Evolutionary conservation across 2,888 invertebrate species (phyloP).

Genomic region (Nomada goodeniana): DNA sequence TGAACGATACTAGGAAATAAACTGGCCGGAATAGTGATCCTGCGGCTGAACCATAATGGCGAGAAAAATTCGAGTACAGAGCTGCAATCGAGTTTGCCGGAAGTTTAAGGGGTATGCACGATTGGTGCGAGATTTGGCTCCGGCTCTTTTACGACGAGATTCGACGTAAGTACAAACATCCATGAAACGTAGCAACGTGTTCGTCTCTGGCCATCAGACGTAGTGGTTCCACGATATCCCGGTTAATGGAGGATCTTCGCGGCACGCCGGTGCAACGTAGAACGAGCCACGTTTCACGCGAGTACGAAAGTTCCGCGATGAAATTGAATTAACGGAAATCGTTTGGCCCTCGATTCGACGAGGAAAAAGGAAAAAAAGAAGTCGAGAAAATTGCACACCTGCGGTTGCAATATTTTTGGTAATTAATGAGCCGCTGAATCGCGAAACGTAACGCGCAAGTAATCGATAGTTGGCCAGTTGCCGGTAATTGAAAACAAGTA

Average conservation of each 20-base stretch:
- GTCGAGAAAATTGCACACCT: background rate
- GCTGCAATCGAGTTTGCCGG: background rate
- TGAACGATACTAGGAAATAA: conserved; percentile 22
- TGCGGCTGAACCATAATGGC: conserved; percentile 1
- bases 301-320: background rate
- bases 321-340: background rate
- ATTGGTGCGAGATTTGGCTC: background rate
- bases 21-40: conserved; percentile 8
- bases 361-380: background rate
- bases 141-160: conserved; percentile 1
- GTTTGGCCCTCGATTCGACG: background rate
- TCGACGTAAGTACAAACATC: conserved; percentile 15
- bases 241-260: conserved; percentile 17
- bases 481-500: background rate
- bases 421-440: background rate
- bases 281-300: conserved; percentile 2
- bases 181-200: conserved; percentile 10
- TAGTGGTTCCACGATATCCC: background rate
- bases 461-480: background rate
- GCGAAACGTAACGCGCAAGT: background rate
- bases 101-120: background rate
- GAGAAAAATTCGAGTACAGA: conserved; percentile 7
- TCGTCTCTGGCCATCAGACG: background rate
- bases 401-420: background rate
- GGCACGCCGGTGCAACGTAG: background rate